Evolutionary conservation across 2,797 vertebrate genomes (phyloP), one percentile per base, ranked within the genome.

Genomic region (Benthosema pterotum): DNA sequence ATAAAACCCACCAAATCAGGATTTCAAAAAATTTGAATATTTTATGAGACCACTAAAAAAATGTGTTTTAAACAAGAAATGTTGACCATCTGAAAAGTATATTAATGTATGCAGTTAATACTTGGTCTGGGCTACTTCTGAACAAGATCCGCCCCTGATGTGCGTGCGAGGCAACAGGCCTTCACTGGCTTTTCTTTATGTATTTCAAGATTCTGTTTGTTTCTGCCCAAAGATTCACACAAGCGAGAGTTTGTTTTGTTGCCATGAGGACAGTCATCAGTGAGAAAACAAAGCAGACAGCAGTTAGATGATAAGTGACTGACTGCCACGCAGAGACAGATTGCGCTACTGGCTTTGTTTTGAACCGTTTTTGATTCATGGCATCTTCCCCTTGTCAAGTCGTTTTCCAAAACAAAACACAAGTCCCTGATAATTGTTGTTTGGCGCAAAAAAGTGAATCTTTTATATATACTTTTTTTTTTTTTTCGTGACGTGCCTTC

Each of bases 201-300:
- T n/a, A n/a, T n/a, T n/a, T n/a, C n/a, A n/a, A n/a, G 22, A 1
- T 25, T 25, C 5, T 3, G 22, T 25, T 1, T 25, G 0, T 25
- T 25, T 86, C 78, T 75, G 79, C 78, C 78, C 74, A 75, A n/a
- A 75, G 70, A 75, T 72, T 82, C 65, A 61, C n/a, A n/a, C 52
- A 1, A 80, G 75, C 79, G 82, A 42, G 60, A 70, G 71, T 75
- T 77, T 68, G 65, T 65, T n/a, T n/a, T n/a, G n/a, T n/a, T n/a
- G n/a, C n/a, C n/a, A n/a, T 84, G 72, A 56, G 59, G 71, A 81
- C 70, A 58, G 63, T 71, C 60, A 42, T 8, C 42, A 70, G 60
- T 69, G 52, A 53, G 78, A 14, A 69, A 74, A n/a, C n/a, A n/a
- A n/a, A n/a, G n/a, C n/a, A n/a, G 58, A 69, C n/a, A 48, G 68